Evolutionary conservation across 2,113 vertebrate species (phyloP).

Genomic region (Scartelaos histophorus): DNA sequence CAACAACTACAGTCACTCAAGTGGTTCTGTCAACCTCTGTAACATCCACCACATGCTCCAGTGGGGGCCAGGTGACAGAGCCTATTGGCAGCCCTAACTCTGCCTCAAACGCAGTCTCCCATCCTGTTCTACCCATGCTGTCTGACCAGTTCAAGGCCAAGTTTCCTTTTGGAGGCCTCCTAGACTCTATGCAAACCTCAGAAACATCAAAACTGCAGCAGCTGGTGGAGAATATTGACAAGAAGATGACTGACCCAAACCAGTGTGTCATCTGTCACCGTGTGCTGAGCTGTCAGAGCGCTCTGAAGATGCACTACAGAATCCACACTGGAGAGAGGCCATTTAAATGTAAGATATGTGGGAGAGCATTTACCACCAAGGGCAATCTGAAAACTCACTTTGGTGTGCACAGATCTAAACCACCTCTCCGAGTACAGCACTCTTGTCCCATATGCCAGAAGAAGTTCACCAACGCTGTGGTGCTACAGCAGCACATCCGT

Average conservation of each 20-base stretch:
- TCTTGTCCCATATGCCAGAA: slow-evolving; percentile 99
- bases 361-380: slow-evolving; percentile 98
- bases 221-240: slow-evolving; percentile 98
- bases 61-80: slow-evolving; percentile 73
- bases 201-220: slow-evolving; percentile 99
- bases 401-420: slow-evolving; percentile 96
- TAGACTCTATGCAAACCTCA: slow-evolving; percentile 99
- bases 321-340: slow-evolving; percentile 98
- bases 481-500: slow-evolving; percentile 97
- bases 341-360: slow-evolving; percentile 99
- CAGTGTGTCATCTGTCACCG: slow-evolving; percentile 98
- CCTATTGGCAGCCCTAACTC: slow-evolving; percentile 71
- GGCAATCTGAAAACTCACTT: slow-evolving; percentile 99
- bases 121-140: slow-evolving; percentile 85
- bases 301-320: slow-evolving; percentile 99
- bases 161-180: slow-evolving; percentile 96
- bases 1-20: slow-evolving; percentile 77
- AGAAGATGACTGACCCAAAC: slow-evolving; percentile 99
- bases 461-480: slow-evolving; percentile 98
- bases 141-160: slow-evolving; percentile 95
- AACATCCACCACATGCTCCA: slow-evolving; percentile 63
- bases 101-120: slow-evolving; percentile 79
- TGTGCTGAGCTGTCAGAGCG: slow-evolving; percentile 98
- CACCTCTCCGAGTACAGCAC: slow-evolving; percentile 95
- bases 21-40: slow-evolving; percentile 75